These are phyloP conservation scores for Bombylius discolor DNA, from an alignment of 2,888 invertebrate species.

Conservation along the genomic window DNA sequence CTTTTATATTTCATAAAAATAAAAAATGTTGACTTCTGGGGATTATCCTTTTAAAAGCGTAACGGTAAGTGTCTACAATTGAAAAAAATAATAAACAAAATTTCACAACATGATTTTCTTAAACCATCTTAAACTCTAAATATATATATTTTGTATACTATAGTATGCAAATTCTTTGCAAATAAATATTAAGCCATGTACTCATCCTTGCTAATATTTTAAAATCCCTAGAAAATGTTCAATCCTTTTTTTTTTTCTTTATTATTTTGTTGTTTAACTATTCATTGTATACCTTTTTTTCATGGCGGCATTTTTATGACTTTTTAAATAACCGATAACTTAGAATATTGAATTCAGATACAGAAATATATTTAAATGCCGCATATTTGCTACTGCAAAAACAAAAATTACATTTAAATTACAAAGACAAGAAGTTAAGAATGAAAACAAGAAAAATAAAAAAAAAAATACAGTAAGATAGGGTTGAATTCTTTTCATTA, in stretches of 20 bases:
- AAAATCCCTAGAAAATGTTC: not conserved
- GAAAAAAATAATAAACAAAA: not conserved
- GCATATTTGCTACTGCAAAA: not conserved
- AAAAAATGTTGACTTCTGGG: not conserved
- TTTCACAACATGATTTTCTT: not conserved
- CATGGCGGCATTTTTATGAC: not conserved
- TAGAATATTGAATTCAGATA: too few species aligned
- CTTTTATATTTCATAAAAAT: not conserved
- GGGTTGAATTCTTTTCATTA: not conserved
- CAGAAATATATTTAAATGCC: too few species aligned
- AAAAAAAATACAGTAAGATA: not conserved
- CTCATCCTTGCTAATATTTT: not conserved
- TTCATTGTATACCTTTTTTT: not conserved
- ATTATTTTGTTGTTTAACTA: not conserved
- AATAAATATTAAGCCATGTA: not conserved
- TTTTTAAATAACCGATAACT: too few species aligned
- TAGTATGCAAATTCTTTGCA: not conserved
- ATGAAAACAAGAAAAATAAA: not conserved
- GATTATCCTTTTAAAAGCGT: not conserved
- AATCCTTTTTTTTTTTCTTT: not conserved
- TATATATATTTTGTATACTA: too few species aligned
- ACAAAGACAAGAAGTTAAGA: not conserved
- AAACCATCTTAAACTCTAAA: too few species aligned
- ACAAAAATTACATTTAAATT: not conserved
- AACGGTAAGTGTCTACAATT: not conserved